phyloP scores from a whole-genome alignment of 23 tunicate genomes.

The Aplidium turbinatum region DNA sequence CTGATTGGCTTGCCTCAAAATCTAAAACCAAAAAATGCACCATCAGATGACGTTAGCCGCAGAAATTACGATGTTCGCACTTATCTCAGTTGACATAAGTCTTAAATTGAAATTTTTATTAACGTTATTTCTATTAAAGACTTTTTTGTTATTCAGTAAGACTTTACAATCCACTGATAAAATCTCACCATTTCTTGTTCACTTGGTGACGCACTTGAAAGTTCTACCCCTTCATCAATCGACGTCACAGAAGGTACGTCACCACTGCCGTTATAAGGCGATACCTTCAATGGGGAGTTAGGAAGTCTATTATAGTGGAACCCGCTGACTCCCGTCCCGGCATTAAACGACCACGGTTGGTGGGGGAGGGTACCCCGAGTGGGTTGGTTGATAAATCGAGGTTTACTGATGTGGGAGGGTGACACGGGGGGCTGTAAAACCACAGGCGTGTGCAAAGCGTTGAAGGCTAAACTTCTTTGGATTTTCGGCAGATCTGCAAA shows the following conservation, averaged over 20 bases:
- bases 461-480: conserved; percentile 20
- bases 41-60: no score
- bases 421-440: conserved; percentile 23
- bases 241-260: conserved; percentile 65
- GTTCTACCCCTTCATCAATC: conserved; percentile 63
- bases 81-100: no score
- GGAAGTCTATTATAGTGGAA: neutral
- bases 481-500: conserved; percentile 34
- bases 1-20: no score
- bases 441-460: conserved; percentile 10
- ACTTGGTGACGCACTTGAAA: conserved; percentile 25
- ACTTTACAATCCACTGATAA: neutral
- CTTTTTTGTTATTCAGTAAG: no score
- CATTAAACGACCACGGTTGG: conserved; percentile 66
- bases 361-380: conserved; percentile 47
- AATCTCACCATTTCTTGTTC: conserved; percentile 48
- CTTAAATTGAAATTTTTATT: no score
- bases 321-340: conserved; percentile 22
- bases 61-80: no score
- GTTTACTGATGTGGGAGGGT: conserved; percentile 38
- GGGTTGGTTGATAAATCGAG: conserved; percentile 31
- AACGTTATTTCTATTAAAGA: no score
- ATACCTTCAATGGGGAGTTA: neutral
- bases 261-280: conserved; percentile 37
- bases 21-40: no score